Evolutionary conservation across 2,113 vertebrate species (phyloP).

Genomic region (Verasper variegatus): DNA sequence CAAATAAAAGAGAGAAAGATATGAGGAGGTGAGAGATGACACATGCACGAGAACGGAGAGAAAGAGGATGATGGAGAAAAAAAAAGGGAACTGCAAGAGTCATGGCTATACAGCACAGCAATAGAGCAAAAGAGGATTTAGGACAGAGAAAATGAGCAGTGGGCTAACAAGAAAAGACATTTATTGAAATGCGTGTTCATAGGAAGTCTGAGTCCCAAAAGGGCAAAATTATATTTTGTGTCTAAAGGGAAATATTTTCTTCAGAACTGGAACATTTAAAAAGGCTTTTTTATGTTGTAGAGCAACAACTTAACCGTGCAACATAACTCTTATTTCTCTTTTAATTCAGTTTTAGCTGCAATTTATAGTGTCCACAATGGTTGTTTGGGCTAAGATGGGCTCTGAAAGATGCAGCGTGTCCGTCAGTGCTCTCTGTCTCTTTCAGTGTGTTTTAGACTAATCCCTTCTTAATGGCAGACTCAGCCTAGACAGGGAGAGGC

Average conservation of each 20-base stretch:
- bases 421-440: constrained; percentile 5
- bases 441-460: constrained; percentile 33
- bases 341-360: not conserved
- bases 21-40: constrained; percentile 56
- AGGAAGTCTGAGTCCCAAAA: not conserved
- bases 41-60: constrained; percentile 34
- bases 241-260: constrained; percentile 1
- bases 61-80: constrained; percentile 34
- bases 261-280: not conserved
- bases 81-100: constrained; percentile 25
- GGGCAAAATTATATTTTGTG: not conserved
- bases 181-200: constrained; percentile 19
- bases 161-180: constrained; percentile 8
- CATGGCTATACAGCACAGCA: constrained; percentile 15
- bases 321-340: not conserved
- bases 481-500: constrained; percentile 17
- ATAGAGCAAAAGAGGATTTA: constrained; percentile 18
- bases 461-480: constrained; percentile 32
- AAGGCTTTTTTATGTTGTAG: not conserved
- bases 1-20: constrained; percentile 54
- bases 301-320: not conserved
- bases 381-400: not conserved
- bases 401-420: not conserved
- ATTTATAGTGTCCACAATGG: not conserved
- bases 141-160: constrained; percentile 25